phyloP scores from a whole-genome alignment of 2,113 vertebrate species.

The Helogale parvula region DNA sequence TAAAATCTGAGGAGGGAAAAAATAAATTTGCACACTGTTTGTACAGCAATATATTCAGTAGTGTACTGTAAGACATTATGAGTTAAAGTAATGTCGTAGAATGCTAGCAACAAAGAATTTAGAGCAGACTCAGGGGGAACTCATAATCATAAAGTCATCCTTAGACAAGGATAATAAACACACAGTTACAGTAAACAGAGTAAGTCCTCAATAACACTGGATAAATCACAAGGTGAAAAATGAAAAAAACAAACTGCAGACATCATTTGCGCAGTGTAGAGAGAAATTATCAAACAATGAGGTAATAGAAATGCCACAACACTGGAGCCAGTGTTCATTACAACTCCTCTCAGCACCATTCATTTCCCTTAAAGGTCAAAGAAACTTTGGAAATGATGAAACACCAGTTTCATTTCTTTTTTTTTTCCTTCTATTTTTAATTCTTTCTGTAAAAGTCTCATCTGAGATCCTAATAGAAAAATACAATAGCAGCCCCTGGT shows the following conservation, averaged over 20 bases:
- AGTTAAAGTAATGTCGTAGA: constrained; percentile 72
- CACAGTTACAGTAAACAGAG: constrained; percentile 78
- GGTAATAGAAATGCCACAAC: constrained; percentile 64
- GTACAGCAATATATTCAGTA: constrained; percentile 63
- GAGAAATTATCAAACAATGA: constrained; percentile 71
- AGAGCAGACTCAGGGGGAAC: constrained; percentile 64
- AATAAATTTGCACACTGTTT: constrained; percentile 69
- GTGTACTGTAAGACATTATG: constrained; percentile 62
- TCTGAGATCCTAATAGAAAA: not conserved
- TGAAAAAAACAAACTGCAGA: constrained; percentile 25
- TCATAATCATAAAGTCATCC: constrained; percentile 82
- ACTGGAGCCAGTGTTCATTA: constrained; percentile 59
- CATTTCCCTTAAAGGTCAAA: constrained; percentile 62
- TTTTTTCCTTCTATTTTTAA: not conserved
- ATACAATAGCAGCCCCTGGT: not conserved
- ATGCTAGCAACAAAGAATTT: constrained; percentile 74
- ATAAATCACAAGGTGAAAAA: constrained; percentile 76
- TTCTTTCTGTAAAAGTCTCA: constrained; percentile 17
- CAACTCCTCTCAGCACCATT: not conserved
- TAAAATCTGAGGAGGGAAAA: constrained; percentile 75
- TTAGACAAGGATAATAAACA: constrained; percentile 82
- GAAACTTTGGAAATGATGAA: constrained; percentile 27
- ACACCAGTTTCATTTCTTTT: not conserved
- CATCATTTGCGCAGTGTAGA: constrained; percentile 45
- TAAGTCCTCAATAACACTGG: constrained; percentile 49